phyloP scores from a whole-genome alignment of 2,797 vertebrate genomes.

The Acanthurus leucopareius region DNA sequence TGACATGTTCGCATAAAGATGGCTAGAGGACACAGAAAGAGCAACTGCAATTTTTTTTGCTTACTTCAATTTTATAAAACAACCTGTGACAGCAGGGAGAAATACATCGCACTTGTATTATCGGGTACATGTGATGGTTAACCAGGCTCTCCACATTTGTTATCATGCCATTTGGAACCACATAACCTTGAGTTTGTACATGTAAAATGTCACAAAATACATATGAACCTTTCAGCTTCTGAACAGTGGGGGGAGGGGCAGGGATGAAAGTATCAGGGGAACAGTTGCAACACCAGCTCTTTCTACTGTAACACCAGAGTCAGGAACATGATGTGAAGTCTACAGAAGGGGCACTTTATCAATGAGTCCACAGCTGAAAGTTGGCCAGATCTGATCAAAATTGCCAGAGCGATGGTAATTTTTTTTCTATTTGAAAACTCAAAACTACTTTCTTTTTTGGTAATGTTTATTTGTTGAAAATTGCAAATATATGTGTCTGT shows the following conservation, averaged over 20 bases:
- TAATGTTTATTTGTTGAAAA: no score
- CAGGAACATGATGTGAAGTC: no score
- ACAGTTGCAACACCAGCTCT: no score
- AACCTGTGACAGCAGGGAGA: constrained; percentile 7
- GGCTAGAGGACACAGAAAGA: constrained; percentile 7
- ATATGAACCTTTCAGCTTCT: background rate
- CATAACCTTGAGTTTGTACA: constrained; percentile 29
- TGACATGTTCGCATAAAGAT: background rate
- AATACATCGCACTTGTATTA: background rate
- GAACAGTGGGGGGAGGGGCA: background rate
- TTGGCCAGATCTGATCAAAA: no score
- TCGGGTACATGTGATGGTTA: background rate
- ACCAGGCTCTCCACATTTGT: background rate
- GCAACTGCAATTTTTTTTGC: background rate
- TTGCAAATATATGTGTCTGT: no score
- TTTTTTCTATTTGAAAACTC: no score
- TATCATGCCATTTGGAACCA: background rate
- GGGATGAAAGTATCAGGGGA: background rate
- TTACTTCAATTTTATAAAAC: background rate
- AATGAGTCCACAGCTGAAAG: no score
- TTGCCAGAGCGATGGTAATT: no score
- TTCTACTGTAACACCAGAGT: no score
- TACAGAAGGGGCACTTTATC: no score
- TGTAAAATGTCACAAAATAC: background rate
- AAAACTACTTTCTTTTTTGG: no score